Evolutionary conservation across 2,888 invertebrate genomes (phyloP), one percentile per base, ranked within the genome.

Genomic region (Ophion costatus): DNA sequence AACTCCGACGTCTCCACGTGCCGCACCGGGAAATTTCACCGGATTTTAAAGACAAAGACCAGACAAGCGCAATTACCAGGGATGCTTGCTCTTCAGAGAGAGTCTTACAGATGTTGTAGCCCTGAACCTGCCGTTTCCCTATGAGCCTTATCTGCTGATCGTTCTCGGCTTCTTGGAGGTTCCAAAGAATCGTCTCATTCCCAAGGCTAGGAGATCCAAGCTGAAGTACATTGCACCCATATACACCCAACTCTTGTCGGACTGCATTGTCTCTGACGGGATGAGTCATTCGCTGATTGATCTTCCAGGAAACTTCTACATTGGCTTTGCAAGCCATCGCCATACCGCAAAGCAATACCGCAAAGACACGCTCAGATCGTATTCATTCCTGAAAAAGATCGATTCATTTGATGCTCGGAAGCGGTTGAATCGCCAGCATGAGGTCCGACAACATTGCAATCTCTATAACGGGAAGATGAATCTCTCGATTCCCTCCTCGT

Each of bases 21-120:
- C 20, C 20, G 64, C 77, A 64, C 63, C 63, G 57, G 64, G 71
- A 71, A 84, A 82, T 80, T 81, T 84, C 79, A 82, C 73, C 82
- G 69, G 63, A 74, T 81, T 78, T 82, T 78, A 59, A 76, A 84
- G 82, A 69, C 84, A 80, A 80, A 80, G 67, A 71, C 56, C 29
- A 74, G 59, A 57, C 74, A 45, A 61, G 63, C 22, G 42, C 67
- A 63, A 81, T 81, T 74, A 78, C 51, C 70, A 71, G 63, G 42
- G 73, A 69, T 42, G 57, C 67, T 73, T 69, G 74, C 57, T 69
- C 67, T 70, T 22, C 33, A 24, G 6, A n/a, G 42, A 71, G 75
- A 24, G 57, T 14, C 7, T n/a, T 45, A n/a, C 38, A 66, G 64
- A 24, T 76, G 51, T 56, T 29, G 22, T 42, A 10, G 56, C 11